A percentile compares a stretch with the other conserved stretches of the same genome.
Conservation (phyloP, 2,113 vertebrate species). For the Lathamus discolor region DNA sequence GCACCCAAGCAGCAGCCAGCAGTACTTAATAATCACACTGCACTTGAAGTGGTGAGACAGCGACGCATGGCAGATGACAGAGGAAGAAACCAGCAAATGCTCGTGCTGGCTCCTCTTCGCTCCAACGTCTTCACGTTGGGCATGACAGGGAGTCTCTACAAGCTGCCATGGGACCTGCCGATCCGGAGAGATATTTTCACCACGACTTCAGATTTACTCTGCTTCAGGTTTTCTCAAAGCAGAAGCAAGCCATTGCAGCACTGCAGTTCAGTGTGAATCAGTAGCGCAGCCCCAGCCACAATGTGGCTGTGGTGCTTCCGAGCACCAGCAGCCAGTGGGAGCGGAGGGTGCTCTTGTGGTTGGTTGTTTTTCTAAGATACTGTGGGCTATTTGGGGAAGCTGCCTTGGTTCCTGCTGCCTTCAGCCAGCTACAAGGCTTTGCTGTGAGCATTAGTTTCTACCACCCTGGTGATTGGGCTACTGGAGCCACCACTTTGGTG, state of each 20-base stretch:
- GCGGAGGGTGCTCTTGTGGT: neutral
- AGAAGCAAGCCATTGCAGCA: neutral
- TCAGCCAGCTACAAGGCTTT: neutral
- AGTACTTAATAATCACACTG: neutral
- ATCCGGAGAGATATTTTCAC: neutral
- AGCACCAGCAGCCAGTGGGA: neutral
- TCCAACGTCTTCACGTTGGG: neutral
- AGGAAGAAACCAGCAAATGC: neutral
- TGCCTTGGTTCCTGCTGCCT: neutral
- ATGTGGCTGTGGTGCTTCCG: rapidly evolving
- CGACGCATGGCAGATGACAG: neutral
- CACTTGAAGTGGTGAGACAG: neutral
- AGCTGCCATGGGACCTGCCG: neutral
- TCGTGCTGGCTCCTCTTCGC: neutral
- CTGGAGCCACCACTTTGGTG: neutral
- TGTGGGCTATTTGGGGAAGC: neutral
- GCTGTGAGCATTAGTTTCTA: neutral
- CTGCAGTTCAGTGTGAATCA: rapidly evolving
- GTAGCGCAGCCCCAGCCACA: neutral
- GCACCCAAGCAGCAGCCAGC: neutral
- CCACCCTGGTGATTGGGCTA: neutral
- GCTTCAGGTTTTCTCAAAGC: neutral
- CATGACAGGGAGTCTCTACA: neutral
- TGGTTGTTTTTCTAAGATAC: neutral
- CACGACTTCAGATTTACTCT: rapidly evolving